A percentile compares a stretch with the other conserved stretches of the same genome.
These are phyloP conservation scores for Trachops cirrhosus DNA, from an alignment of 2,797 vertebrate species.

Conservation along the genomic window DNA sequence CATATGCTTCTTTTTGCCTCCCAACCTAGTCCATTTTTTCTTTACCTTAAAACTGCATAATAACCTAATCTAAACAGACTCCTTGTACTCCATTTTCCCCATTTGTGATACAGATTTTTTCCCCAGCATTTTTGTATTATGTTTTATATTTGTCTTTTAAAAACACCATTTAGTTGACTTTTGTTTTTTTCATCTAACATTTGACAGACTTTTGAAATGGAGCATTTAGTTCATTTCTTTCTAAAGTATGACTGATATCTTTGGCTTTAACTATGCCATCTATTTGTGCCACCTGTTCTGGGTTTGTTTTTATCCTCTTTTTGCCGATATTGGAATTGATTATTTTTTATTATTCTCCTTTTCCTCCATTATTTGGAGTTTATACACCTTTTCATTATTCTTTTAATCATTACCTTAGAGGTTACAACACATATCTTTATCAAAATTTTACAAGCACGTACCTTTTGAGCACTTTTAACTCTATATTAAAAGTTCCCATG, in stretches of 20 bases:
- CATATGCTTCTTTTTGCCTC: background rate
- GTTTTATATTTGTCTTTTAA: background rate
- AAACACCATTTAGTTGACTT: constrained; percentile 12
- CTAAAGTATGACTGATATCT: background rate
- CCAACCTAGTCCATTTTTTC: background rate
- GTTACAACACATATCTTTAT: background rate
- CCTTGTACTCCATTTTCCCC: background rate
- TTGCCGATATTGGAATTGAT: background rate
- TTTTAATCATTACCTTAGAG: background rate
- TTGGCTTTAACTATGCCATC: background rate
- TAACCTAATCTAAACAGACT: background rate
- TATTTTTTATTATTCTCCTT: background rate
- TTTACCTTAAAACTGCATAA: background rate
- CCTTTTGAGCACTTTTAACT: background rate
- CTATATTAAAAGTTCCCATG: background rate
- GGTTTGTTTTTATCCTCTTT: background rate
- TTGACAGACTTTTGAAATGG: constrained; percentile 7
- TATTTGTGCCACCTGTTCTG: background rate
- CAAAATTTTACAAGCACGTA: background rate
- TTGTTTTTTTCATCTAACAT: background rate
- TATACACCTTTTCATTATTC: background rate
- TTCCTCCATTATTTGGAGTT: background rate
- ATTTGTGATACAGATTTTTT: background rate
- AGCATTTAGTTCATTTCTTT: constrained; percentile 8
- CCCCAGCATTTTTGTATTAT: background rate